phyloP scores from a whole-genome alignment of 2,888 invertebrate species.

The Torymus auratus region DNA sequence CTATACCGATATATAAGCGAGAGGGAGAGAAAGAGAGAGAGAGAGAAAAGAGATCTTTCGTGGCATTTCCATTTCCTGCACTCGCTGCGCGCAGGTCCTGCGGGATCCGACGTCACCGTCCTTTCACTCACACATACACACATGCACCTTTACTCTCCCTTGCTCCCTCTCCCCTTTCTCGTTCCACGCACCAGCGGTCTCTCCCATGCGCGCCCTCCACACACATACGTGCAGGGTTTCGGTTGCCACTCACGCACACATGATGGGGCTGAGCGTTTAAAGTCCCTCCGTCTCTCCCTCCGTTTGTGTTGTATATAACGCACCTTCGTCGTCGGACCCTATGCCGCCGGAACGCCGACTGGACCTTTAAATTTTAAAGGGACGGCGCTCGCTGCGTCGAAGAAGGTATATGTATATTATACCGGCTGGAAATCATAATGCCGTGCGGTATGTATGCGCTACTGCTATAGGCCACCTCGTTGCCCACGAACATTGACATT shows the following conservation, averaged over 20 bases:
- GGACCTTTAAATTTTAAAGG: constrained; percentile 68
- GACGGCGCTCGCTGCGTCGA: constrained; percentile 55
- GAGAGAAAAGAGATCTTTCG: constrained; percentile 26
- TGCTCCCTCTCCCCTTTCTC: constrained; percentile 1
- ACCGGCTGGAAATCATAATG: constrained; percentile 17
- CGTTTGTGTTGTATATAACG: no score
- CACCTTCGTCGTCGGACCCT: constrained; percentile 5
- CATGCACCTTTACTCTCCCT: neutral
- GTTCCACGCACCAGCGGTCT: neutral
- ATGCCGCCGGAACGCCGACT: constrained; percentile 5
- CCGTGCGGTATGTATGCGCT: no score
- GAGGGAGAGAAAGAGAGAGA: neutral
- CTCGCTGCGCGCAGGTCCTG: constrained; percentile 54
- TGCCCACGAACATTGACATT: constrained; percentile 31
- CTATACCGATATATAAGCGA: no score
- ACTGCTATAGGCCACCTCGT: neutral
- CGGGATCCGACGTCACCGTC: constrained; percentile 20
- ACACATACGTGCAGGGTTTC: neutral
- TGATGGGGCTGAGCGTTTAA: constrained; percentile 26
- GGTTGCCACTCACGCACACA: constrained; percentile 38
- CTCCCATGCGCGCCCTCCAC: no score
- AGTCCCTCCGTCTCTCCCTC: constrained; percentile 9
- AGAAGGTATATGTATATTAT: constrained; percentile 6
- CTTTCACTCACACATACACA: constrained; percentile 46
- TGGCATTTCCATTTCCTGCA: constrained; percentile 61